Evolutionary conservation across 2,888 invertebrate species (phyloP).

Genomic region (Antheraea yamamai): DNA sequence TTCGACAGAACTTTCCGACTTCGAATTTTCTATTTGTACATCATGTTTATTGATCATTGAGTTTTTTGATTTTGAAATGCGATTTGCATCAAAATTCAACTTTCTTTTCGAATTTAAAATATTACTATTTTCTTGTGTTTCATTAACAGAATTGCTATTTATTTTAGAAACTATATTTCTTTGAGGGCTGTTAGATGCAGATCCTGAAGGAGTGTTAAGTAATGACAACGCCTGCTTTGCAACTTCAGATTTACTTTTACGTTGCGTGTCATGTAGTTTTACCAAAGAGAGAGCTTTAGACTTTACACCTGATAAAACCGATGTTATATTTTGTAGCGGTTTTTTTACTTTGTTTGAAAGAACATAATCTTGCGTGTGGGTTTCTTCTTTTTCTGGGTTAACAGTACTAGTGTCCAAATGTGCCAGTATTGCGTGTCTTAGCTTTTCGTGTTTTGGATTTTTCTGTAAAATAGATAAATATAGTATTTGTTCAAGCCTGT

Average conservation of each 20-base stretch:
- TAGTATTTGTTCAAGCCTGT: not conserved
- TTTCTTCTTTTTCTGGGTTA: conserved; percentile 40
- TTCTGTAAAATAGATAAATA: conserved; percentile 60
- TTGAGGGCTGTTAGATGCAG: conserved; percentile 53
- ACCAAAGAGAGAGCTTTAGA: conserved; percentile 77
- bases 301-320: conserved; percentile 78
- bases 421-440: conserved; percentile 69
- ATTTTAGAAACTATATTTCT: conserved; percentile 26
- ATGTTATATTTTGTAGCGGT: conserved; percentile 61
- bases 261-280: conserved; percentile 56
- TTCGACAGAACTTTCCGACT: conserved; percentile 44
- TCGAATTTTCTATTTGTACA: conserved; percentile 29
- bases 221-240: conserved; percentile 58
- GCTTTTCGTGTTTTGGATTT: conserved; percentile 71
- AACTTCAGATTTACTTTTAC: conserved; percentile 48
- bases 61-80: conserved; percentile 4
- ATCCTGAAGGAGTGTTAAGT: conserved; percentile 63
- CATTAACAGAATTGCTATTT: not conserved
- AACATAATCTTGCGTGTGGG: conserved; percentile 48
- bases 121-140: not conserved
- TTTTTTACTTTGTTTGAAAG: conserved; percentile 57
- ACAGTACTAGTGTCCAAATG: conserved; percentile 66
- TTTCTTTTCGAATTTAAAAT: not conserved
- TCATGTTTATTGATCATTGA: conserved; percentile 25
- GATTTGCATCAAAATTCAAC: not conserved